These are phyloP conservation scores for Teinopalpus imperialis DNA, from an alignment of 2,888 invertebrate genomes.

Conservation along the genomic window DNA sequence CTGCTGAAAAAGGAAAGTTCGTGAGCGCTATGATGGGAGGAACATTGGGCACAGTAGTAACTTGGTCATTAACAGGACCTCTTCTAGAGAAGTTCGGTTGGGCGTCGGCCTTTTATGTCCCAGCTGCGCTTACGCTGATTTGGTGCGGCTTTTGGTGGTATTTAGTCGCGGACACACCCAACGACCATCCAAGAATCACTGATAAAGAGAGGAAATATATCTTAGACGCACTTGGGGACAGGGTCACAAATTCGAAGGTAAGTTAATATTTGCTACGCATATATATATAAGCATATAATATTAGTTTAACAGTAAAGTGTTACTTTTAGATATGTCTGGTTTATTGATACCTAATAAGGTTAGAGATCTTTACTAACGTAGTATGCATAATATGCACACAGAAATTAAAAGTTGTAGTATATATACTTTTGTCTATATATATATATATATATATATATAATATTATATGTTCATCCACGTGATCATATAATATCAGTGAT, in stretches of 20 bases:
- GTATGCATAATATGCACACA: too few species aligned
- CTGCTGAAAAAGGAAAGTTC: conserved; percentile 88
- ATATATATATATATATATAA: too few species aligned
- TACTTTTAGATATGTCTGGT: conserved; percentile 30
- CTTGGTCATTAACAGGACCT: conserved; percentile 85
- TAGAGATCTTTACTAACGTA: not conserved
- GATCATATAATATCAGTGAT: too few species aligned
- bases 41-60: conserved; percentile 86
- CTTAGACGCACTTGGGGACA: conserved; percentile 80
- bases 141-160: conserved; percentile 84
- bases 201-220: conserved; percentile 85
- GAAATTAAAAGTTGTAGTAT: too few species aligned
- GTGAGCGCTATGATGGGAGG: conserved; percentile 88
- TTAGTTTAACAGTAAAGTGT: conserved; percentile 34
- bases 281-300: conserved; percentile 26
- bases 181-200: conserved; percentile 83
- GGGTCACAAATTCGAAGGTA: conserved; percentile 81
- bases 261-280: conserved; percentile 39
- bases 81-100: conserved; percentile 84
- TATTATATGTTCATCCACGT: too few species aligned
- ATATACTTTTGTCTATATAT: too few species aligned
- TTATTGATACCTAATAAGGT: not conserved
- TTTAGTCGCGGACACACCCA: conserved; percentile 84
- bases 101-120: conserved; percentile 86
- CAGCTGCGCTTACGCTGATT: conserved; percentile 77